Base-by-base conservation (phyloP, 92 coral and sea anemone genomes). In the Actinostola sp. region DNA sequence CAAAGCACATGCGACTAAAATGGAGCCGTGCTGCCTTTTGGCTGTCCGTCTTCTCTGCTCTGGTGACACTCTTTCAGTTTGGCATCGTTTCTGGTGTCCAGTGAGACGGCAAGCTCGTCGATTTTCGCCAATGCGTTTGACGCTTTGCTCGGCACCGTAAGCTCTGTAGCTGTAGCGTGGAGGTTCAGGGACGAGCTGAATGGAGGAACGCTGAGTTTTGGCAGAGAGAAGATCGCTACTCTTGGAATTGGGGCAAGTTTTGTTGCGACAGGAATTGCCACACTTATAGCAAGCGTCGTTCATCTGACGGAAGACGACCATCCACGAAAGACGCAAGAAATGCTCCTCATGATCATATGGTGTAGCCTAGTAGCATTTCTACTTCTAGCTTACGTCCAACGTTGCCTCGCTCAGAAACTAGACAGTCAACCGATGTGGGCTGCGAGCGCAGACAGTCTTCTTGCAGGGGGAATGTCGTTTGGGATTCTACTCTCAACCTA, bases 121-220 rank as follows among this genome's bases (percentile, higher is more conserved):
- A 82, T 87, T 44, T 87, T 90, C 50, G 92, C 92, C 39, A 90
- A 89, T 38, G 97, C 97, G 33, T 84, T 90, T 29, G 97, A 90
- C 69, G 92, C 90, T 12, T n/a, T 83, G 31, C 84, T 90, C 1
- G 97, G 97, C 0, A 69, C 92, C 24, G 59, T 90, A 19, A 83
- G 86, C 74, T 87, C 92, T 19, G 11, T 87, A 0, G 78, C 86
- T 51, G 90, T 90, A 16, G 97, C 92, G 8, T 90, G 97, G 97
- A 77, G 97, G 55, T 90, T 90, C 51, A 74, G 92, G 25, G 90
- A 90, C 67, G 61, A 61, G 24, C 42, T 64, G 3, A 90, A 90
- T 65, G 90, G 94, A 27, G 96, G 92, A 24, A 83, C 67, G 30
- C 58, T 83, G 25, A 85, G 86, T 12, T 65, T 65, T 17, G 24